Evolutionary conservation across 2,888 invertebrate species (phyloP).

Genomic region (Stictocephala bisonia): DNA sequence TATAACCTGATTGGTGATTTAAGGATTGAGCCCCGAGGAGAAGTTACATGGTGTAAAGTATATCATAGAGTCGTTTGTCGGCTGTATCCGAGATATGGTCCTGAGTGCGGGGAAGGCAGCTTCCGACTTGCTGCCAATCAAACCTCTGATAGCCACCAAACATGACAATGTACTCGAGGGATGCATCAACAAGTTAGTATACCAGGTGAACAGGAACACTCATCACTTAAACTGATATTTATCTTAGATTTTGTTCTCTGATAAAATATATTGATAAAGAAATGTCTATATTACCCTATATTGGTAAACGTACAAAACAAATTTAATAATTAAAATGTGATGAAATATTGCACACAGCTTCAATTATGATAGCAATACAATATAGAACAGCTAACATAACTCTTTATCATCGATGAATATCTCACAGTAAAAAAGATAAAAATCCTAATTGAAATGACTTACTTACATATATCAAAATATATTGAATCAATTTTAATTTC

Average conservation of each 20-base stretch:
- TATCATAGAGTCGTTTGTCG: constrained; percentile 92
- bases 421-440: too few relatives aligned
- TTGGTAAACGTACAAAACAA: neutral
- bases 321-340: neutral
- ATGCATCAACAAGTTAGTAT: constrained; percentile 78
- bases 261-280: too few relatives aligned
- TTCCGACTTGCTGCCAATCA: constrained; percentile 82
- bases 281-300: neutral
- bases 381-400: too few relatives aligned
- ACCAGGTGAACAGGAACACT: constrained; percentile 20
- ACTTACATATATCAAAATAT: too few relatives aligned
- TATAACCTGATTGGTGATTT: constrained; percentile 47
- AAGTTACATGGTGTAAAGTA: constrained; percentile 90
- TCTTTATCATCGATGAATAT: too few relatives aligned
- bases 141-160: constrained; percentile 86
- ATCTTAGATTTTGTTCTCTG: too few relatives aligned
- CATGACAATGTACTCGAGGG: constrained; percentile 92
- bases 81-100: constrained; percentile 89
- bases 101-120: constrained; percentile 88
- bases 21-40: constrained; percentile 88
- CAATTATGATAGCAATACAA: neutral
- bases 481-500: too few relatives aligned
- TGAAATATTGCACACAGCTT: neutral
- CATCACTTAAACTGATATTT: too few relatives aligned
- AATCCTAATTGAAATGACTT: too few relatives aligned